A percentile compares a stretch with the other conserved stretches of the same genome.
phyloP scores from a whole-genome alignment of 2,888 invertebrate genomes.

The Eupithecia subumbrata region DNA sequence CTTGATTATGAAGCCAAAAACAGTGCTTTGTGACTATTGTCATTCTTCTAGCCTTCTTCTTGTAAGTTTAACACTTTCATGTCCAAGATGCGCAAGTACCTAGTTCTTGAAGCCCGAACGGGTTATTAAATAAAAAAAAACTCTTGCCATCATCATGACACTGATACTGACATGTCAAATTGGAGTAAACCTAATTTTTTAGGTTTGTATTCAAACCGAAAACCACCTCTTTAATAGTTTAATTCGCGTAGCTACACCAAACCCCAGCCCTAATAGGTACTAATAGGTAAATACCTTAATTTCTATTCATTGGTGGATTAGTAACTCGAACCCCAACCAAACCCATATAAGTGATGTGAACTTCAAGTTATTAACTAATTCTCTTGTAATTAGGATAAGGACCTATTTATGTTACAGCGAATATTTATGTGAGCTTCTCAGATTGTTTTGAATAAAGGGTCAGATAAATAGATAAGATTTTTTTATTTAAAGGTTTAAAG shows the following conservation, averaged over 20 bases:
- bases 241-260: neutral
- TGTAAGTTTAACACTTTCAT: too few species aligned
- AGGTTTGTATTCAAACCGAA: neutral
- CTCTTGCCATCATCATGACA: too few species aligned
- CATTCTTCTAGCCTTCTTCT: too few species aligned
- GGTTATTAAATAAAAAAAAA: too few species aligned
- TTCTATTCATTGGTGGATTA: constrained; percentile 2
- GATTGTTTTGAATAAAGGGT: neutral
- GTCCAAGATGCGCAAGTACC: too few species aligned
- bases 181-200: too few species aligned
- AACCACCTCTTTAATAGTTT: neutral
- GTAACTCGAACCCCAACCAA: neutral
- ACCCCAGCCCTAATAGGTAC: neutral
- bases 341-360: neutral
- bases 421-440: neutral
- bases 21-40: too few species aligned
- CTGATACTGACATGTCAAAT: too few species aligned
- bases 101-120: too few species aligned
- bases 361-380: neutral
- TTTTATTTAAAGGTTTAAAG: neutral
- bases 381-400: neutral
- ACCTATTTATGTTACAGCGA: neutral
- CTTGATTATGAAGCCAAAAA: too few species aligned
- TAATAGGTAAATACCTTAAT: neutral
- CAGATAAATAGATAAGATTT: too few species aligned